These are phyloP conservation scores for Caiman crocodilus DNA, from an alignment of 2,797 vertebrate genomes.

Conservation along the genomic window DNA sequence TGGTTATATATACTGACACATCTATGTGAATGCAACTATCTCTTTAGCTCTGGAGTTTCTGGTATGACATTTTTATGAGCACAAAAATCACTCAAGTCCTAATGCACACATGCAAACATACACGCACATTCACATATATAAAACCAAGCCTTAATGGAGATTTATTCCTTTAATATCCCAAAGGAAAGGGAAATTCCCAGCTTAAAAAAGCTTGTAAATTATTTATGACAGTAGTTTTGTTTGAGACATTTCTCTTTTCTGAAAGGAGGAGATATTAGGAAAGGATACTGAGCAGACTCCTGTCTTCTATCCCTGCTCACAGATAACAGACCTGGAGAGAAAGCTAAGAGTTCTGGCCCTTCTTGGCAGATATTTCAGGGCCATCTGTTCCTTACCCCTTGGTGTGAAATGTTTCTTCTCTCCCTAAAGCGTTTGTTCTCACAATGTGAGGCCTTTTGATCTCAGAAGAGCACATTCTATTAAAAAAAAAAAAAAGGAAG, in stretches of 20 bases:
- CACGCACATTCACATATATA: neutral
- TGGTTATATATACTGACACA: accelerated
- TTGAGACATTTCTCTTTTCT: neutral
- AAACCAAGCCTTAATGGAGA: conserved; percentile 9
- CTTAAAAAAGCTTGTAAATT: conserved; percentile 5
- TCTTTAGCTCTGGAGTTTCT: neutral
- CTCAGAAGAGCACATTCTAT: conserved; percentile 51
- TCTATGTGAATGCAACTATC: neutral
- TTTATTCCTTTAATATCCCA: conserved; percentile 59
- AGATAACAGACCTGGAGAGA: neutral
- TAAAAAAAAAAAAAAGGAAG: conserved; percentile 10
- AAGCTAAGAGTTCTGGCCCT: neutral
- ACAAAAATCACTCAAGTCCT: conserved; percentile 1
- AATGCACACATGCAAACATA: neutral
- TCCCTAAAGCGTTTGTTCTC: conserved; percentile 82
- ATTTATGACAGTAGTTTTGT: neutral
- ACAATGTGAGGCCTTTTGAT: conserved; percentile 82
- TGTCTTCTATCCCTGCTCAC: neutral
- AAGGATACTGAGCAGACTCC: neutral
- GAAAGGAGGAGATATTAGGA: neutral
- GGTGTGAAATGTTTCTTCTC: conserved; percentile 80
- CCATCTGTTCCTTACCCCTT: conserved; percentile 84
- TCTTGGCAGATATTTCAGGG: neutral
- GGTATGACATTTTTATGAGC: conserved; percentile 18
- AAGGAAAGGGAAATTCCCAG: conserved; percentile 46